phyloP scores from a whole-genome alignment of 2,888 invertebrate species.

The Anthophora plumipes region DNA sequence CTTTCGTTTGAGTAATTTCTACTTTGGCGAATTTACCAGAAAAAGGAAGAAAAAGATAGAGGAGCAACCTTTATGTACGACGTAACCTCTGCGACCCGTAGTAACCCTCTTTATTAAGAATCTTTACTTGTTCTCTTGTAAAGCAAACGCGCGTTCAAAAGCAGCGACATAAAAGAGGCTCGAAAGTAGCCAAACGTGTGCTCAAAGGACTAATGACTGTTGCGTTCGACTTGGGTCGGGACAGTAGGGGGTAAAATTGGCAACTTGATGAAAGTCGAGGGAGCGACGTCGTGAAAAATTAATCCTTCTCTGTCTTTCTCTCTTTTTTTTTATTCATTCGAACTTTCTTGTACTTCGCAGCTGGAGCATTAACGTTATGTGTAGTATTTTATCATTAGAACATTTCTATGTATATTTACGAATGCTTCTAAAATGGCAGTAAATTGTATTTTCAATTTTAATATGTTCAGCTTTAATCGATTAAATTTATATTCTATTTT shows the following conservation, averaged over 20 bases:
- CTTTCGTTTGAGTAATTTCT: too few species aligned
- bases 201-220: constrained; percentile 13
- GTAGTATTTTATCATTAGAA: neutral
- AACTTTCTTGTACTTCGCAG: neutral
- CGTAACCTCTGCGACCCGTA: neutral
- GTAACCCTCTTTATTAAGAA: constrained; percentile 17
- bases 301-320: too few species aligned
- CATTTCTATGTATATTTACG: neutral
- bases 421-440: neutral
- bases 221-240: constrained; percentile 1
- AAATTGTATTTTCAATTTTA: neutral
- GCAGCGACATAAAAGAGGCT: constrained; percentile 5
- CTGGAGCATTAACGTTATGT: neutral
- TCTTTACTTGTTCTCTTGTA: neutral
- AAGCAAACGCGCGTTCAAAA: constrained; percentile 3
- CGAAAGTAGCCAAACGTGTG: constrained; percentile 9
- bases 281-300: constrained; percentile 6
- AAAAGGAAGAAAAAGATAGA: too few species aligned
- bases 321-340: constrained; percentile 12
- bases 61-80: neutral
- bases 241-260: constrained; percentile 10
- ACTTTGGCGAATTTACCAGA: too few species aligned
- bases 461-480: neutral
- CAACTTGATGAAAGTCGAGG: constrained; percentile 15
- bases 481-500: neutral